These are phyloP conservation scores for Leptinotarsa peninsularis DNA, from an alignment of 2,888 invertebrate genomes.

Conservation along the genomic window DNA sequence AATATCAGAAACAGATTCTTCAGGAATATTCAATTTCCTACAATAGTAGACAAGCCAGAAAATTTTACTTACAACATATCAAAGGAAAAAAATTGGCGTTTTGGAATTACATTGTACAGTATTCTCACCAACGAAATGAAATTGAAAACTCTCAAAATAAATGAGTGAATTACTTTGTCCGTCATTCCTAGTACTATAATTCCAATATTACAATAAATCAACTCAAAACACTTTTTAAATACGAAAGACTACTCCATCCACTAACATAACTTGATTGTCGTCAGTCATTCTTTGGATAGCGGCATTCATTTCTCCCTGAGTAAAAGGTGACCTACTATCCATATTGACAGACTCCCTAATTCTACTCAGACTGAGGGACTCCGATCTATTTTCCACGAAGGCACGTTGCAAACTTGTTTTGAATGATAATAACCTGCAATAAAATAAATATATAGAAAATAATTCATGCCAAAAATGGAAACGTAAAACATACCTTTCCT, in stretches of 20 bases:
- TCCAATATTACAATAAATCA: neutral
- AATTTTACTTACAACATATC: too few species aligned
- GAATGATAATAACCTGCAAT: constrained; percentile 73
- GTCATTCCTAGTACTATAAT: too few species aligned
- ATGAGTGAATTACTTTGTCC: too few species aligned
- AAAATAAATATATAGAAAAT: neutral
- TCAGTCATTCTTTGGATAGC: constrained; percentile 87
- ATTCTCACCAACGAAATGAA: too few species aligned
- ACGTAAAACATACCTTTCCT: constrained; percentile 46
- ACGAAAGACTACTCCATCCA: constrained; percentile 85
- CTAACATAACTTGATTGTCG: constrained; percentile 92
- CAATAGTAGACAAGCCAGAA: neutral
- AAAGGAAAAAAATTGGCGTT: too few species aligned
- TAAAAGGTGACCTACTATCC: constrained; percentile 72
- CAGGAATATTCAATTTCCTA: neutral
- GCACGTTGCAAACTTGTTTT: constrained; percentile 79
- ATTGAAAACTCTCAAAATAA: too few species aligned
- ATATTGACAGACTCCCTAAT: constrained; percentile 76
- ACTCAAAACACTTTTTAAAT: constrained; percentile 70
- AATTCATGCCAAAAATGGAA: neutral
- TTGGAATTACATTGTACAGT: too few species aligned
- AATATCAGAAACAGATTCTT: neutral
- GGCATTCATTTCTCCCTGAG: constrained; percentile 77
- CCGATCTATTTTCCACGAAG: constrained; percentile 82
- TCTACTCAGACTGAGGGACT: constrained; percentile 77